Conservation (phyloP, 2,797 vertebrate species). For the Lacerta viridis region DNA sequence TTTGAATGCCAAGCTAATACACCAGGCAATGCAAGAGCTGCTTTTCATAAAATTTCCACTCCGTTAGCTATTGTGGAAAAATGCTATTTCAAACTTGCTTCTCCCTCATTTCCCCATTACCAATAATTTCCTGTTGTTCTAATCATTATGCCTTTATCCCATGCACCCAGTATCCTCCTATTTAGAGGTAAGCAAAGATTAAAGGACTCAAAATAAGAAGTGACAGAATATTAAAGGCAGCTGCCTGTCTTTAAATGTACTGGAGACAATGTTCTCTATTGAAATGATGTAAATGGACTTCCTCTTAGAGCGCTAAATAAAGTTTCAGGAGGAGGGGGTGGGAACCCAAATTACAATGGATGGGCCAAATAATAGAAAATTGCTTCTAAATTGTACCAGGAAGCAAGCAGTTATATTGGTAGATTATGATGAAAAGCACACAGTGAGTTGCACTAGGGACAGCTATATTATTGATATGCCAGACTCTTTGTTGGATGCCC, state of each 20-base stretch:
- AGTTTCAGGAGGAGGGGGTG: neutral
- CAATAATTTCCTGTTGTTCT: slow-evolving; percentile 32
- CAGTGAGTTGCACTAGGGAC: neutral
- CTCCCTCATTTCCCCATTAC: slow-evolving; percentile 24
- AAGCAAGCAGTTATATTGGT: slow-evolving; percentile 30
- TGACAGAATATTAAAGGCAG: slow-evolving; percentile 27
- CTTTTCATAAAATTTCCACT: slow-evolving; percentile 6
- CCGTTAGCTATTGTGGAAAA: neutral
- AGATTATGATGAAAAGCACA: slow-evolving; percentile 34
- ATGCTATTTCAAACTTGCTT: slow-evolving; percentile 3
- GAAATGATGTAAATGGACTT: slow-evolving; percentile 32
- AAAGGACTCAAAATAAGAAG: slow-evolving; percentile 28
- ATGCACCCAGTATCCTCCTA: slow-evolving; percentile 1
- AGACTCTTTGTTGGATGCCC: slow-evolving; percentile 7
- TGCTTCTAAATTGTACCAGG: slow-evolving; percentile 35
- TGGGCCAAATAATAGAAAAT: slow-evolving; percentile 31
- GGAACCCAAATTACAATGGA: slow-evolving; percentile 20
- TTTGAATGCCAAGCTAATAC: neutral
- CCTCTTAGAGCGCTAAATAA: slow-evolving; percentile 28
- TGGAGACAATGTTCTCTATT: slow-evolving; percentile 3
- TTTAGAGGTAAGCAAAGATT: slow-evolving; percentile 28
- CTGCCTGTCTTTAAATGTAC: slow-evolving; percentile 12
- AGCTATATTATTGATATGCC: slow-evolving; percentile 5
- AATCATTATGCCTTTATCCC: slow-evolving; percentile 21
- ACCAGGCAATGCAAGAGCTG: neutral